These are phyloP conservation scores for Pandemis corylana DNA, from an alignment of 2,888 invertebrate genomes.

Conservation along the genomic window DNA sequence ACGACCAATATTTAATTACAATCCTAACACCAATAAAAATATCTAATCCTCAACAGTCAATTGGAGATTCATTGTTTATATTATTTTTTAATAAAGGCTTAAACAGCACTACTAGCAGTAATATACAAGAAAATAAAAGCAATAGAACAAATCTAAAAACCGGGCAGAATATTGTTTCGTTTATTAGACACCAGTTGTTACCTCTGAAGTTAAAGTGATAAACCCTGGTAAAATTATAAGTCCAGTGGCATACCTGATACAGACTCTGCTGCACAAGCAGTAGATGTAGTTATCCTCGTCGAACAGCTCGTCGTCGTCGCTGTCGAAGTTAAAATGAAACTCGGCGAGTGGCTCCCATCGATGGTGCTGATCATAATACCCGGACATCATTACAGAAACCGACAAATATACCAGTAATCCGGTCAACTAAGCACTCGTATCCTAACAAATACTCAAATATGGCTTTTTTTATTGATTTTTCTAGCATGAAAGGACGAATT, in stretches of 20 bases:
- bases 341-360: slow-evolving; percentile 89
- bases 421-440: background rate
- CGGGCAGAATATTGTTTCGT: background rate
- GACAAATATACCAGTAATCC: slow-evolving; percentile 7
- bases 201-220: background rate
- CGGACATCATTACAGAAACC: slow-evolving; percentile 67
- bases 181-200: background rate
- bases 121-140: background rate
- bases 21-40: no score
- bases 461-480: background rate
- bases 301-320: slow-evolving; percentile 64
- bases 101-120: background rate
- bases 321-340: slow-evolving; percentile 79
- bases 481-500: slow-evolving; percentile 7
- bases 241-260: slow-evolving; percentile 85
- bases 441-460: background rate
- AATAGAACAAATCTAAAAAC: background rate
- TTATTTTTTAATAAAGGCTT: background rate
- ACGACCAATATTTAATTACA: no score
- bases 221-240: background rate
- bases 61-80: background rate
- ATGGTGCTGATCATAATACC: slow-evolving; percentile 74
- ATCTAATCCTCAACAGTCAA: no score
- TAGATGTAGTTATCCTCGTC: slow-evolving; percentile 84
- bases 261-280: slow-evolving; percentile 89